phyloP scores from a whole-genome alignment of 2,113 vertebrate genomes.

The Lepus europaeus region DNA sequence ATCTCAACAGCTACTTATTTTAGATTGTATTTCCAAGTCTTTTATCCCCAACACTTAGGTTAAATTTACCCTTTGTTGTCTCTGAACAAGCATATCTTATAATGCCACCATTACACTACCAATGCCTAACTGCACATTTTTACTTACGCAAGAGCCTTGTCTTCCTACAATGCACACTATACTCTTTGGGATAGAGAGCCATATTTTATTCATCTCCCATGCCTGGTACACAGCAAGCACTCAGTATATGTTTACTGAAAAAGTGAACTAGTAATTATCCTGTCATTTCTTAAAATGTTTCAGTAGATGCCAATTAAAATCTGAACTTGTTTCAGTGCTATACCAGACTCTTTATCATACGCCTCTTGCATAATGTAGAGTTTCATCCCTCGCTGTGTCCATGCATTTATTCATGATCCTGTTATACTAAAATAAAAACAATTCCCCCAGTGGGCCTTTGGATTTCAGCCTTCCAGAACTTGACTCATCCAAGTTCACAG shows the following conservation, averaged over 20 bases:
- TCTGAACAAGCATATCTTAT: conserved; percentile 29
- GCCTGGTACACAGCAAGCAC: not conserved
- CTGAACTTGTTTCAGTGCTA: not conserved
- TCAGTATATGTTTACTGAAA: not conserved
- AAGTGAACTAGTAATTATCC: not conserved
- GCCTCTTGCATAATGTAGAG: not conserved
- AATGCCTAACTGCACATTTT: not conserved
- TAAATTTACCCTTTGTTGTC: not conserved
- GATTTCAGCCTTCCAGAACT: conserved; percentile 38
- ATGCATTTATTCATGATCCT: conserved; percentile 54
- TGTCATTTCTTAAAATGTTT: conserved; percentile 48
- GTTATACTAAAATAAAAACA: conserved; percentile 50
- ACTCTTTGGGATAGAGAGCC: not conserved
- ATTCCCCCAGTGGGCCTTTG: not conserved
- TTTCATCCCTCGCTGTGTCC: not conserved
- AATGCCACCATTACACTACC: not conserved
- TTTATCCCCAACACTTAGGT: not conserved
- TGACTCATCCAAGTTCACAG: conserved; percentile 58
- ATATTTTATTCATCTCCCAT: not conserved
- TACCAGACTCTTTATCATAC: not conserved
- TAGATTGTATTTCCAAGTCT: not conserved
- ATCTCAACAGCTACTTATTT: not conserved
- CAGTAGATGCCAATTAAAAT: not conserved
- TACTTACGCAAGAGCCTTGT: not conserved
- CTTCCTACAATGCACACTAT: not conserved